phyloP scores from a whole-genome alignment of 2,113 vertebrate species.

The Taurulus bubalis region DNA sequence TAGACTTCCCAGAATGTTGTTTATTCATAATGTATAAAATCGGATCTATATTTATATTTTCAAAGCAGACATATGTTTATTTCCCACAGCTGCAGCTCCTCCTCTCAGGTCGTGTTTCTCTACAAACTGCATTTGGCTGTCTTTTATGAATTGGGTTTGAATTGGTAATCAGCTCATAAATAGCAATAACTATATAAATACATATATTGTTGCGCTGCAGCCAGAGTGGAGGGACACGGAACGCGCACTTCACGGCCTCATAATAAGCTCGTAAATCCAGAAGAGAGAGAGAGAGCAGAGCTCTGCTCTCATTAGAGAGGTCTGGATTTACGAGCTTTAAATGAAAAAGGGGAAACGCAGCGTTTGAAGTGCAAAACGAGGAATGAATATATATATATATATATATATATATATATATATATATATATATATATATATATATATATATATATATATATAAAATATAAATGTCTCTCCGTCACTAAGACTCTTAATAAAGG shows the following conservation, averaged over 20 bases:
- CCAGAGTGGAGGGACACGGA: slow-evolving; percentile 34
- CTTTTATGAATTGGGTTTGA: slow-evolving; percentile 70
- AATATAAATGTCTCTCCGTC: no score
- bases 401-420: no score
- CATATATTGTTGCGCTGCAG: slow-evolving; percentile 26
- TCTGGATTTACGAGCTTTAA: slow-evolving; percentile 78
- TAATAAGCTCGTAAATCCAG: slow-evolving; percentile 77
- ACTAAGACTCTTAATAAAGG: slow-evolving; percentile 23
- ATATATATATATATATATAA: no score
- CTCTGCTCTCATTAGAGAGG: slow-evolving; percentile 74
- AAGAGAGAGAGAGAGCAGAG: slow-evolving; percentile 47
- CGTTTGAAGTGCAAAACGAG: slow-evolving; percentile 75
- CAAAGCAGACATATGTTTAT: no score
- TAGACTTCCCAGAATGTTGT: background rate
- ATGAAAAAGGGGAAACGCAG: slow-evolving; percentile 70
- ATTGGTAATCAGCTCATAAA: slow-evolving; percentile 71
- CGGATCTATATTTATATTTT: background rate
- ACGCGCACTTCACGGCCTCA: slow-evolving; percentile 66
- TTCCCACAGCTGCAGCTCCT: background rate
- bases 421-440: no score
- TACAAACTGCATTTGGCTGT: background rate
- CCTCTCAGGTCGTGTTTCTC: background rate
- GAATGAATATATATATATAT: slow-evolving; percentile 37
- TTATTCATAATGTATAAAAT: background rate
- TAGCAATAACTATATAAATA: slow-evolving; percentile 25